Conservation (phyloP, 2,888 invertebrate genomes). For the Candidula unifasciata region DNA sequence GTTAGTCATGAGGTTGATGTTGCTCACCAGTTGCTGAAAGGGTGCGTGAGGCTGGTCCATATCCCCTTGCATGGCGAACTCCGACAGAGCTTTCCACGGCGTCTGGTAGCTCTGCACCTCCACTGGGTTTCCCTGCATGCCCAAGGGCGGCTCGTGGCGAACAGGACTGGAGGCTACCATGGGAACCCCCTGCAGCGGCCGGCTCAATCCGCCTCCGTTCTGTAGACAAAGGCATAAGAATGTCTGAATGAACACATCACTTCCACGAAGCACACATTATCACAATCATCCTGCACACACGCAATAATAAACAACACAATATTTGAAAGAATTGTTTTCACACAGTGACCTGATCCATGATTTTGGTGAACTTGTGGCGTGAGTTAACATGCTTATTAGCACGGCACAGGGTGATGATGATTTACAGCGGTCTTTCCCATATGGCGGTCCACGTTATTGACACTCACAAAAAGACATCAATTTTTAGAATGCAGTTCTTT, state of each 20-base stretch:
- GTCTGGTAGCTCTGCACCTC: constrained; percentile 96
- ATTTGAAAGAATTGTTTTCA: too few species aligned
- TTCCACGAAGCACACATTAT: too few species aligned
- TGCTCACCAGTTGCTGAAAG: constrained; percentile 95
- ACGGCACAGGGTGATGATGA: too few species aligned
- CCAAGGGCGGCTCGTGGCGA: constrained; percentile 77
- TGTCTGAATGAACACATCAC: not conserved
- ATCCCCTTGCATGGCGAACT: constrained; percentile 96
- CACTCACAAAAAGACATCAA: too few species aligned
- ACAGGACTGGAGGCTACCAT: constrained; percentile 94
- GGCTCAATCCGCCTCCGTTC: not conserved
- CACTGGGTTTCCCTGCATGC: constrained; percentile 82
- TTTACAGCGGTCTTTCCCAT: too few species aligned
- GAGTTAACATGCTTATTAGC: too few species aligned
- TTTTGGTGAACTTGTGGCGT: too few species aligned
- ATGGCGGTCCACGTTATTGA: too few species aligned
- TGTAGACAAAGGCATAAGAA: not conserved
- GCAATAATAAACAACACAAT: too few species aligned
- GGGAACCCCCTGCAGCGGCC: constrained; percentile 95
- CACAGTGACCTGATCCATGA: too few species aligned
- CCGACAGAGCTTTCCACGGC: constrained; percentile 94
- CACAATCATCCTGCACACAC: too few species aligned
- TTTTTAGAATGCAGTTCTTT: too few species aligned
- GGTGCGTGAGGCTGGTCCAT: constrained; percentile 91
- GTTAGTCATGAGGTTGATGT: constrained; percentile 41